These are phyloP conservation scores for Watsonalla cultraria DNA, from an alignment of 2,888 invertebrate species.

Conservation along the genomic window DNA sequence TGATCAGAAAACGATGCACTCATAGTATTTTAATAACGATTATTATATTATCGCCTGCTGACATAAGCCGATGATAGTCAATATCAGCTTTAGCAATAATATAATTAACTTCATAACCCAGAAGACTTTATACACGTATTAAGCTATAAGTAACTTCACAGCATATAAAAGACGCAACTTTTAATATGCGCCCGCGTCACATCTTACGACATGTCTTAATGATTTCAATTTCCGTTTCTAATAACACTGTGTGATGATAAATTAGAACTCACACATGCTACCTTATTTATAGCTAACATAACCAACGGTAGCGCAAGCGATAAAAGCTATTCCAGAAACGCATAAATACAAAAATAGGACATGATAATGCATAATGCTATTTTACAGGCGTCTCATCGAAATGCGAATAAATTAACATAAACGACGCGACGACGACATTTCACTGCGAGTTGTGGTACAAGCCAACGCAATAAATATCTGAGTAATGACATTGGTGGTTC, in stretches of 20 bases:
- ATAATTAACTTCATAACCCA: too few species aligned
- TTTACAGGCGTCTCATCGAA: slow-evolving; percentile 61
- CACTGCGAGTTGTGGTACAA: slow-evolving; percentile 39
- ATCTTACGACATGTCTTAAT: neutral
- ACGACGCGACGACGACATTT: slow-evolving; percentile 46
- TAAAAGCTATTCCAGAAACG: slow-evolving; percentile 27
- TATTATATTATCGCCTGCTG: too few species aligned
- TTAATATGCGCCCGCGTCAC: neutral
- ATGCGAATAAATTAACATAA: slow-evolving; percentile 73
- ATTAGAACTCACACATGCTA: neutral
- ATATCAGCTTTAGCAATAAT: too few species aligned
- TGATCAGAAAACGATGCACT: too few species aligned
- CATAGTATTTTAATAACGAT: too few species aligned
- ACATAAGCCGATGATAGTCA: too few species aligned
- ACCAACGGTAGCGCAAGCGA: slow-evolving; percentile 17
- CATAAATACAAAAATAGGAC: slow-evolving; percentile 48
- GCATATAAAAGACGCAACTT: neutral
- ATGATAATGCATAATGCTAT: slow-evolving; percentile 56
- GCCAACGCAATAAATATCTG: slow-evolving; percentile 56
- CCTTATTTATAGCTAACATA: neutral
- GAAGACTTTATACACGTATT: too few species aligned
- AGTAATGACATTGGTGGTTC: slow-evolving; percentile 46
- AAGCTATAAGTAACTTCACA: too few species aligned
- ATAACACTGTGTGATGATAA: neutral
- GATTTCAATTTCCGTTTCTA: slow-evolving; percentile 3